Base-by-base conservation (phyloP, 1,140 invertebrate genomes). In the Drosophila elegans region DNA sequence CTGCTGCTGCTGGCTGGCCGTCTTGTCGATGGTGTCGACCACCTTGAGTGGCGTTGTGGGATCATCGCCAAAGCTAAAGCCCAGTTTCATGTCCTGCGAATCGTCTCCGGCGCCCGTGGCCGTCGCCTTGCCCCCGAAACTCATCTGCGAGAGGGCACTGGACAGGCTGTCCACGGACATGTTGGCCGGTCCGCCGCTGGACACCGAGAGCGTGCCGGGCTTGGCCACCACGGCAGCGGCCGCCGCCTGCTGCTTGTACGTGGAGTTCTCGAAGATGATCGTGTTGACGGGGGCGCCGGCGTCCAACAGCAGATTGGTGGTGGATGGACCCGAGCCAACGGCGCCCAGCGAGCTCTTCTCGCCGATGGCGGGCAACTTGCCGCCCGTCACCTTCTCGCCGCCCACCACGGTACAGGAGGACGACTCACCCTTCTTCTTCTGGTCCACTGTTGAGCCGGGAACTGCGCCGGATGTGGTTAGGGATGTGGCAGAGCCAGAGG, bases 201-300 rank as follows among this genome's bases (percentile, higher is more conserved):
- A 60, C 62, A 21, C 69, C 45, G 48, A 63, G 3, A 51, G 60
- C 3, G 64, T 12, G 12, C 60, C 44, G 1, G 59, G 74, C 57
- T 86, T 82, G 11, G 69, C 46, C 16, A 77, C 74, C 25, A 74
- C 80, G 16, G 64, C 60, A 38, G 75, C 57, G 6, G 71, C 60
- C 9, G 62, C 61, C 34, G 74, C 74, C 41, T 76, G 56, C 53
- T 95, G 94, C 93, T 97, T 96, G 84, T 96, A 97, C 91, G 98
- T 98, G 0, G 97, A 98, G 92, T 98, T 98, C 91, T 98, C 97
- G 91, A 98, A 98, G 62, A 98, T 97, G 38, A 98, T 96, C 0
- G 97, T 98, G 86, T 97, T 96, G 12, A 97, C 96, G 1, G 97
- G 96, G 1, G 96, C 78, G 13, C 80, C 86, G 41, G 84, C 86